These are phyloP conservation scores for Paramuricea clavata DNA, from an alignment of 92 coral and sea anemone species.

Conservation along the genomic window DNA sequence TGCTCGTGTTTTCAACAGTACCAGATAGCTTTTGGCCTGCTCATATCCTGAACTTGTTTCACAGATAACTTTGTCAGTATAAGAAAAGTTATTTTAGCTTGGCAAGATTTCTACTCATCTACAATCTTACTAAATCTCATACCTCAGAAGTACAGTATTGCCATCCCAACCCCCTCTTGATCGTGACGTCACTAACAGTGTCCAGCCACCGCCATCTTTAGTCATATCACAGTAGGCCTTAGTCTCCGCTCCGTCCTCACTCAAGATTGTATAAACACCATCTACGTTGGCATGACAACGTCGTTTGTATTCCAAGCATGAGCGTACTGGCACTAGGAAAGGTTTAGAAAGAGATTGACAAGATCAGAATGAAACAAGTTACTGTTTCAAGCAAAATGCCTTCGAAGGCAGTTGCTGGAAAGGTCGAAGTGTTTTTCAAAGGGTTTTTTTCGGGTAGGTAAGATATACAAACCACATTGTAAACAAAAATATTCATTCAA, in stretches of 20 bases:
- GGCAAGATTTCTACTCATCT: no score
- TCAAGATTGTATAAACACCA: conserved; percentile 85
- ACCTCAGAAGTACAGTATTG: conserved; percentile 78
- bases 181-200: conserved; percentile 83
- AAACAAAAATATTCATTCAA: background rate
- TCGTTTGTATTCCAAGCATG: conserved; percentile 91
- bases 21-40: no score
- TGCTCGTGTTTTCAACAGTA: no score
- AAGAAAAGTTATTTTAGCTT: no score
- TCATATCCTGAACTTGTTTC: no score
- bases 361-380: no score
- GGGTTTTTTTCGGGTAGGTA: no score
- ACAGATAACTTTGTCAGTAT: no score
- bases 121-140: background rate
- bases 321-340: conserved; percentile 86
- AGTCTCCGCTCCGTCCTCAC: conserved; percentile 74
- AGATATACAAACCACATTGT: no score
- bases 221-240: conserved; percentile 95
- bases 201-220: conserved; percentile 92
- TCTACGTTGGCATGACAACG: conserved; percentile 91
- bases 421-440: no score
- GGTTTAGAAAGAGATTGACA: background rate
- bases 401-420: no score
- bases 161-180: conserved; percentile 83
- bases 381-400: no score